Base-by-base conservation (phyloP, 2,113 vertebrate genomes). In the Leuciscus idus region DNA sequence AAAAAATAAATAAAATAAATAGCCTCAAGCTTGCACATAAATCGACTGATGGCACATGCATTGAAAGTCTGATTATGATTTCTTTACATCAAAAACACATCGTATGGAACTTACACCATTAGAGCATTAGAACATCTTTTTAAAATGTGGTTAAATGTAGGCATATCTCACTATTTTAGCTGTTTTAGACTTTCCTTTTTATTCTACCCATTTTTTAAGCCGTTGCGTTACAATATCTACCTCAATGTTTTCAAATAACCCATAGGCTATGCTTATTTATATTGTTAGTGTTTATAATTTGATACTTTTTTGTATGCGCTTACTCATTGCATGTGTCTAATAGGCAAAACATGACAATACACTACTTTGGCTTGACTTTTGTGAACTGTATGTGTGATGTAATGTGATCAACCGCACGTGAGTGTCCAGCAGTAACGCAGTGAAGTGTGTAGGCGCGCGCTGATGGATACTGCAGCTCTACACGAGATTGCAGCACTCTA, bases 401-500 rank as follows among this genome's bases (percentile, higher is more conserved):
- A n/a, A 68, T 82, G 26, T 82, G 62, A 43, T 33, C 43, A 30
- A 82, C 43, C 6, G 61, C 39, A 48, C 61, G 80, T 52, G 62
- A 62, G 59, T 59, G 72, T 28, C 43, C 23, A 62, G 79, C 79
- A 13, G 39, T 81, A 81, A 62, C 48, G 81, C 64, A 82, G 46
- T 50, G 62, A 68, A 81, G 59, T 81, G 79, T 81, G 79, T 81
- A 81, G 79, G 79, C 59, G 78, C 78, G 61, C 46, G 64, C 81
- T 52, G 43, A 66, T 66, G 43, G 26, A 82, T 23, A 82, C 79
- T 52, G 81, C 78, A 80, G 77, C 77, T 80, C 57, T 13, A 46
- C 39, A 74, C 72, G 39, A 74, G 39, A 74, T 74, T 78, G 75
- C 78, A 81, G 79, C 59, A 21, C 13, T 48, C 78, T 48, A 46